These are phyloP conservation scores for Baccha elongata DNA, from an alignment of 2,888 invertebrate species.

Conservation along the genomic window DNA sequence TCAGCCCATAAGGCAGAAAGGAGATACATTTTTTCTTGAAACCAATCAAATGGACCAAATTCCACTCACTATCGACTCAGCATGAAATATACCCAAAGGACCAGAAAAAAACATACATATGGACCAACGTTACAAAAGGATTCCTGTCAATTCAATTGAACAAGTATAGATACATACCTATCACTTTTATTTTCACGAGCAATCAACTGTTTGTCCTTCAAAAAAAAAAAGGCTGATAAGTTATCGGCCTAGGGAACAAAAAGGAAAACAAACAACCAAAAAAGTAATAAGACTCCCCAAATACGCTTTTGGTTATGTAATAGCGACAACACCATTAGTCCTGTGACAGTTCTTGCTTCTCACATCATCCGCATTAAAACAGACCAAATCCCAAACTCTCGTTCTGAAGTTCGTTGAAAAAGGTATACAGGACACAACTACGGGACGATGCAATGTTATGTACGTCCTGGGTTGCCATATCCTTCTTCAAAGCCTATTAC, in stretches of 20 bases:
- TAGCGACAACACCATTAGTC: conserved; percentile 4
- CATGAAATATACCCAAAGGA: conserved; percentile 20
- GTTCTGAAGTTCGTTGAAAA: not conserved
- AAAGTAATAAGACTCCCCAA: not conserved
- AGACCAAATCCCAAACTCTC: conserved; percentile 14
- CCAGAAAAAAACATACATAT: conserved; percentile 2
- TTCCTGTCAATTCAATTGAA: conserved; percentile 40
- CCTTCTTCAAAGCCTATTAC: conserved; percentile 57
- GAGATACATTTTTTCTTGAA: not conserved
- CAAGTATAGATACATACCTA: no score
- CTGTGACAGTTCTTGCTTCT: not conserved
- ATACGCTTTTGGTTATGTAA: conserved; percentile 29
- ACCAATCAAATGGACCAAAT: conserved; percentile 18
- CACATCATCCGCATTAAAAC: not conserved
- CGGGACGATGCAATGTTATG: not conserved
- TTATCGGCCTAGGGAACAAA: not conserved
- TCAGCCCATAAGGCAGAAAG: conserved; percentile 9
- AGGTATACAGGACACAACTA: not conserved
- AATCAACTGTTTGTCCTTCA: conserved; percentile 24
- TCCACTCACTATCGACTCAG: conserved; percentile 6
- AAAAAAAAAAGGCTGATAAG: not conserved
- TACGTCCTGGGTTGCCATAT: conserved; percentile 16
- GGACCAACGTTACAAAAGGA: conserved; percentile 19
- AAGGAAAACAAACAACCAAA: not conserved
- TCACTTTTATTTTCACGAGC: conserved; percentile 24